Evolutionary conservation across 1,140 invertebrate genomes (phyloP).

Genomic region (Sweltsa coloradensis): DNA sequence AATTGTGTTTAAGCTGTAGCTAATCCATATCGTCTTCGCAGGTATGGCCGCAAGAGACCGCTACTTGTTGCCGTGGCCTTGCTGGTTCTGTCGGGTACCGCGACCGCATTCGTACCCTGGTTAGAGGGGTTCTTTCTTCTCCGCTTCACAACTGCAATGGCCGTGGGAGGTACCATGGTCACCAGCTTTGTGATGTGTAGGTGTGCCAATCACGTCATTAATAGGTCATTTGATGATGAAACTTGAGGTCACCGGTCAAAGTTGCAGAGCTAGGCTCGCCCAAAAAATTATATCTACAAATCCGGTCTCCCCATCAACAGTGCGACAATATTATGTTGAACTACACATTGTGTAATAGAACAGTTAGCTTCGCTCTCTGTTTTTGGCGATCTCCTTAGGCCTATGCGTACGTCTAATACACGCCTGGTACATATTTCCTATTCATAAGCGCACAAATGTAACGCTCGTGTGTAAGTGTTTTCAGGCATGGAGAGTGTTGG

Average conservation of each 20-base stretch:
- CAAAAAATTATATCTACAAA: no score
- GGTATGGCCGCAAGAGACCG: conserved; percentile 62
- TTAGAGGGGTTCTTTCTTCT: conserved; percentile 34
- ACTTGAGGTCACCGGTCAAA: no score
- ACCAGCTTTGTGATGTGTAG: conserved; percentile 44
- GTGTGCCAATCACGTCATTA: no score
- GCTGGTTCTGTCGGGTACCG: conserved; percentile 46
- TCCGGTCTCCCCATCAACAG: no score
- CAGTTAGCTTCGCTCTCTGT: neutral
- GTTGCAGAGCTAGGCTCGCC: no score
- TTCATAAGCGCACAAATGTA: no score
- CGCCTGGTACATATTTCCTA: neutral
- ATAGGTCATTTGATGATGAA: no score
- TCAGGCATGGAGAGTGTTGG: conserved; percentile 27
- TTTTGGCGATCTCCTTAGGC: neutral
- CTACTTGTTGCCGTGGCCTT: conserved; percentile 53
- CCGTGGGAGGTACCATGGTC: conserved; percentile 56
- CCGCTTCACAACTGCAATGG: conserved; percentile 36
- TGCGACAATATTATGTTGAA: no score
- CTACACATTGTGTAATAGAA: neutral
- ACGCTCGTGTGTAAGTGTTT: neutral
- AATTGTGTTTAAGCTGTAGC: no score
- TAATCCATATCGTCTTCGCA: no score
- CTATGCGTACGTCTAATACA: neutral
- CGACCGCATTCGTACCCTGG: conserved; percentile 35